Evolutionary conservation across 1,140 invertebrate species (phyloP).

Genomic region (Aradophagus sp.): DNA sequence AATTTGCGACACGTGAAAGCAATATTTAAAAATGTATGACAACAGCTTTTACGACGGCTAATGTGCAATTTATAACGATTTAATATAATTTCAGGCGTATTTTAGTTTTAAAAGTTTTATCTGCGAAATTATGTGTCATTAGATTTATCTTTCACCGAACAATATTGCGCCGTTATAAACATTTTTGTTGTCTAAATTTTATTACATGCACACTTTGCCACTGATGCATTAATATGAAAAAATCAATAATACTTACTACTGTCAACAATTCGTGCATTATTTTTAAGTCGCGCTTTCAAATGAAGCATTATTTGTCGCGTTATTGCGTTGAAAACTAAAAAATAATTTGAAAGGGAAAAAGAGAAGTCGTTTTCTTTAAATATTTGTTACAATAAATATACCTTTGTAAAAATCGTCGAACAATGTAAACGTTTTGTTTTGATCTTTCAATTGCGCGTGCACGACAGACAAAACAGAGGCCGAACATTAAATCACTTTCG

Average conservation of each 20-base stretch:
- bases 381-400: no score
- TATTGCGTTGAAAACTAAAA: no score
- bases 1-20: no score
- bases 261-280: slow-evolving; percentile 40
- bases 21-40: no score
- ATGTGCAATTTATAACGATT: slow-evolving; percentile 35
- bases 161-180: slow-evolving; percentile 40
- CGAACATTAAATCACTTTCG: slow-evolving; percentile 33
- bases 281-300: no score
- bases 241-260: slow-evolving; percentile 29
- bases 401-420: no score
- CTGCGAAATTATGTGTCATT: slow-evolving; percentile 47
- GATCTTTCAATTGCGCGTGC: no score
- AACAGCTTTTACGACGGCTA: slow-evolving; percentile 4
- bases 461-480: background rate
- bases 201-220: slow-evolving; percentile 32
- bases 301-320: no score
- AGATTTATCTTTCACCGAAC: slow-evolving; percentile 44
- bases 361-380: no score
- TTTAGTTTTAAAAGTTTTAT: slow-evolving; percentile 39
- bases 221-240: slow-evolving; percentile 36
- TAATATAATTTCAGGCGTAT: slow-evolving; percentile 36
- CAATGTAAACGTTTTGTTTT: no score
- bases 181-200: slow-evolving; percentile 49
- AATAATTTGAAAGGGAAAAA: no score